A percentile compares a stretch with the other conserved stretches of the same genome.
These are phyloP conservation scores for Seriola aureovittata DNA, from an alignment of 2,113 vertebrate species.

Conservation along the genomic window DNA sequence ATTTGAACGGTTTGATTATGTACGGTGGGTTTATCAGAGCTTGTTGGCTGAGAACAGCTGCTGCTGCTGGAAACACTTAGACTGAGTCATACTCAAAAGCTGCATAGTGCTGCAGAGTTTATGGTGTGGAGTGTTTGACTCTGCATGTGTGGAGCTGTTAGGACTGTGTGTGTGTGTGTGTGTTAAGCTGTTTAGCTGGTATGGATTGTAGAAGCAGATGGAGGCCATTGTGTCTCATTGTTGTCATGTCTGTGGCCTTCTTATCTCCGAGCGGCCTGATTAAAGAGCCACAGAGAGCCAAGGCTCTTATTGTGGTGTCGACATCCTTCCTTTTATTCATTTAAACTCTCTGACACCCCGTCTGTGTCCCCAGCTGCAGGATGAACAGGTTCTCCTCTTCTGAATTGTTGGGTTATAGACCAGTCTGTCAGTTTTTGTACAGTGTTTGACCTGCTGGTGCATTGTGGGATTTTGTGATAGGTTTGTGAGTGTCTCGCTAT, in stretches of 20 bases:
- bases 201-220: background rate
- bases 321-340: constrained; percentile 6
- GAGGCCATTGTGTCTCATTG: constrained; percentile 24
- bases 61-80: background rate
- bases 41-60: background rate
- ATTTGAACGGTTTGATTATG: too few species aligned
- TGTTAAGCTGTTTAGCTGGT: constrained; percentile 9
- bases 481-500: background rate
- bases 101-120: background rate
- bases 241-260: constrained; percentile 9
- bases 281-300: constrained; percentile 23
- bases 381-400: background rate
- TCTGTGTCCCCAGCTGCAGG: constrained; percentile 7
- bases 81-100: background rate
- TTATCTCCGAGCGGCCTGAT: constrained; percentile 43
- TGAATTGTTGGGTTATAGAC: constrained; percentile 1
- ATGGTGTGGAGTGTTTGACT: background rate
- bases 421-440: background rate
- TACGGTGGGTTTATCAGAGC: background rate
- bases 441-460: background rate
- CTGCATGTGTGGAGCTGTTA: background rate
- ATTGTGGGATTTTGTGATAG: background rate
- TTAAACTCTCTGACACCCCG: background rate
- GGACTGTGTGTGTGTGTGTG: constrained; percentile 3
- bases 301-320: constrained; percentile 34